A percentile compares a stretch with the other conserved stretches of the same genome.
Evolutionary conservation across 2,113 vertebrate genomes (phyloP).

Genomic region (Anser brachyrhynchus): DNA sequence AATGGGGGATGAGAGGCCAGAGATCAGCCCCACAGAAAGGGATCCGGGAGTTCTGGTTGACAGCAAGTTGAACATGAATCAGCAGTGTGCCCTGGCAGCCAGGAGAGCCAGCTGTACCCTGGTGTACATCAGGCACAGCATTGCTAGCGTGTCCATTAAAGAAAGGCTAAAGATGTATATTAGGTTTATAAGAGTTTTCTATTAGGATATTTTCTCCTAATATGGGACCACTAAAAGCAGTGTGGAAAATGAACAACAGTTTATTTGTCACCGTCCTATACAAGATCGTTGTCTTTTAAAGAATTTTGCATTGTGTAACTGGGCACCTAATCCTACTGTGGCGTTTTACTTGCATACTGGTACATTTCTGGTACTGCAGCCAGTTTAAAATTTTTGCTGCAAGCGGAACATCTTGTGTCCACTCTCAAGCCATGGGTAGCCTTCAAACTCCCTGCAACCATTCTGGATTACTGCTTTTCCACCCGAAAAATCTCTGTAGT

Average conservation of each 20-base stretch:
- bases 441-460: not conserved
- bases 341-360: not conserved
- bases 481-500: not conserved
- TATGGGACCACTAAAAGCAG: not conserved
- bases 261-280: not conserved
- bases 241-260: not conserved
- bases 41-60: no score
- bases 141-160: not conserved
- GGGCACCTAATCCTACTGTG: not conserved
- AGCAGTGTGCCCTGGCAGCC: no score
- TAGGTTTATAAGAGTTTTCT: not conserved
- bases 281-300: not conserved
- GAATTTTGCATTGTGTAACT: not conserved
- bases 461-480: not conserved
- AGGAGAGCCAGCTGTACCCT: no score
- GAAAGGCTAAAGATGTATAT: not conserved
- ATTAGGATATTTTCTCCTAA: not conserved
- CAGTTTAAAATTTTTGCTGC: not conserved
- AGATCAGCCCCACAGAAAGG: no score
- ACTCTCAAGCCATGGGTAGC: not conserved
- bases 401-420: fast-evolving
- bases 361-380: not conserved
- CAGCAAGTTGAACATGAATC: no score
- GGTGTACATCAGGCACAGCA: no score
- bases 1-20: no score